Base-by-base conservation (phyloP, 2,113 vertebrate species). In the Varanus komodoensis region DNA sequence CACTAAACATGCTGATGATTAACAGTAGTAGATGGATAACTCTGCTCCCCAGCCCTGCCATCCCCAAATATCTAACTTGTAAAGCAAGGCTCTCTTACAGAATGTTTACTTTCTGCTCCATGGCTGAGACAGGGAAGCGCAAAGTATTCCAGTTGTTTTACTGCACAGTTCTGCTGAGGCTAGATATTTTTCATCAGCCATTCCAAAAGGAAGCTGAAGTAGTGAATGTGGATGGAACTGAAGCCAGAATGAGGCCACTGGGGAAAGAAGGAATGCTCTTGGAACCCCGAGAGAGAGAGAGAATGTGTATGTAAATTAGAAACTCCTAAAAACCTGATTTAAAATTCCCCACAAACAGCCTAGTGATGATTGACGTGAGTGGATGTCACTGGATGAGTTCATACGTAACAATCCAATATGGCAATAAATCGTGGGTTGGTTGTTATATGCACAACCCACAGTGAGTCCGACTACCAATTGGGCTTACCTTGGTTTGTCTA, bases 111-210 rank as follows among this genome's bases (percentile, higher is more conserved):
- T 92, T 34, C 71, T 84, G 23, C 84, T 69, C 61, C 87, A 86
- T 11, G 68, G 67, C 54, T 74, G 90, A 88, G 71, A 34, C n/a
- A 88, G 84, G 3, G 44, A 19, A 1, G 8, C 77, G 87, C 85
- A 67, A 85, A 67, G 69, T 12, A 71, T 1, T 6, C 1, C 29
- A 27, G 44, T 89, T 75, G 19, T 73, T 67, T 88, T 88, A 44
- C 15, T 75, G 38, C 9, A 0, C 0, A 68, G 89, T 75, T 91
- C 92, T 87, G 82, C 78, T 87, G 90, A 92, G 12, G 19, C 17
- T 23, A 25, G 52, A 44, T 73, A 25, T 73, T 82, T 48, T 57
- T 32, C 44, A 34, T 6, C 21, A 34, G 9, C 14, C 54, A 5
- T 15, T 74, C n/a, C 9, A 86, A n/a, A 11, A 50, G 12, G 23